Percentiles rank a stretch among this genome's conserved stretches.
phyloP scores from a whole-genome alignment of 2,113 vertebrate genomes.

The Tonatia bakeri region DNA sequence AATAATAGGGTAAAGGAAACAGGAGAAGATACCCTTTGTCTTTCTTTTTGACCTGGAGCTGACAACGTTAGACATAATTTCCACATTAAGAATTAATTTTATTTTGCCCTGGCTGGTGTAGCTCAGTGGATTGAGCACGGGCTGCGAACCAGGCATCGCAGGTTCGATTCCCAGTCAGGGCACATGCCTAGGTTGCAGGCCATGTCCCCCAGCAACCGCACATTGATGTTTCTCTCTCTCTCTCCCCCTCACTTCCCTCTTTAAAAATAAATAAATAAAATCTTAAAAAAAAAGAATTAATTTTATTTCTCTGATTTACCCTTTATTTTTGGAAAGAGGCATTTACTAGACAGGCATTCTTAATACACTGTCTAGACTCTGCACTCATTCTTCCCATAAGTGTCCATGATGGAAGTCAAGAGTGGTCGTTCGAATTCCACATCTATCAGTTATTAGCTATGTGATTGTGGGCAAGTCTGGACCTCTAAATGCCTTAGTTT shows the following conservation, averaged over 20 bases:
- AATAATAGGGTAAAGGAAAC: not conserved
- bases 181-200: too few relatives aligned
- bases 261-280: too few relatives aligned
- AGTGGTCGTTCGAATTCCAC: not conserved
- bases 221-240: too few relatives aligned
- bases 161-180: too few relatives aligned
- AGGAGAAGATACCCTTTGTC: not conserved
- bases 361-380: not conserved
- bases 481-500: not conserved
- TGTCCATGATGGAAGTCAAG: not conserved
- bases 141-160: too few relatives aligned
- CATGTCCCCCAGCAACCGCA: too few relatives aligned
- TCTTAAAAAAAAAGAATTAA: too few relatives aligned
- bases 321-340: not conserved
- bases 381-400: not conserved
- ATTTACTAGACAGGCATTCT: not conserved
- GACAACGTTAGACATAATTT: not conserved
- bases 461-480: not conserved
- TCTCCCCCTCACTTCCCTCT: too few relatives aligned
- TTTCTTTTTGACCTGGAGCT: not conserved
- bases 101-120: too few relatives aligned
- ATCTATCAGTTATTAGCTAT: not conserved
- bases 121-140: too few relatives aligned
- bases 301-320: slow-evolving; percentile 1
- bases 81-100: not conserved